Percentiles rank a stretch among this genome's conserved stretches.
Conservation (phyloP, 2,113 vertebrate genomes). For the Pteruthius melanotis region DNA sequence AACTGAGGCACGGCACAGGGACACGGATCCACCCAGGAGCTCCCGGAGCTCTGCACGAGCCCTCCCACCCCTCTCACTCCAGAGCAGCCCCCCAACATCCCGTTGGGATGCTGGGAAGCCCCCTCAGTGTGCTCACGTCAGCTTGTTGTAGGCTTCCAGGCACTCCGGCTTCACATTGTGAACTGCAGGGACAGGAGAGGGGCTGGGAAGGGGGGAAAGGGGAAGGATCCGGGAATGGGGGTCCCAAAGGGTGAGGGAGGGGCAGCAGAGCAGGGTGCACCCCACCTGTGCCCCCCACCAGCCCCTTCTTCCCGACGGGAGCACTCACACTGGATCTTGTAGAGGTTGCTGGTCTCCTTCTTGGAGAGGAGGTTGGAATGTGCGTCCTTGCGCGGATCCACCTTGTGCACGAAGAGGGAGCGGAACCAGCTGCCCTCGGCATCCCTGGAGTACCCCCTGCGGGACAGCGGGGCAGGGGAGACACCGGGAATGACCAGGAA, state of each 20-base stretch:
- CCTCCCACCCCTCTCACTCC: background rate
- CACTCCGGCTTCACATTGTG: conserved; percentile 95
- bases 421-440: conserved; percentile 90
- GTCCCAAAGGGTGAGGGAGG: accelerated
- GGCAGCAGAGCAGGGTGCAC: background rate
- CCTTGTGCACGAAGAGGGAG: conserved; percentile 90
- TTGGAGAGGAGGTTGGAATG: conserved; percentile 97
- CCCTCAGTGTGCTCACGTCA: conserved; percentile 77
- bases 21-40: no score
- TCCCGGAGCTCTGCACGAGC: accelerated
- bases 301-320: accelerated
- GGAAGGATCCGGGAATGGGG: accelerated
- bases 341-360: conserved; percentile 92
- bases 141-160: conserved; percentile 87
- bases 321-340: conserved; percentile 92
- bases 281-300: background rate
- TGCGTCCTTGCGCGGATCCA: conserved; percentile 91
- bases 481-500: no score
- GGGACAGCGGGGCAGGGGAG: background rate
- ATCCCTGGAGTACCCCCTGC: conserved; percentile 79
- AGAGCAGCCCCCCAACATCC: background rate
- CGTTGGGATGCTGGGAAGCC: accelerated
- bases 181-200: conserved; percentile 76
- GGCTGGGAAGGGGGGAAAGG: background rate
- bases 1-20: background rate